These are phyloP conservation scores for Hanleya hanleyi DNA, from an alignment of 2,888 invertebrate species.

Conservation along the genomic window DNA sequence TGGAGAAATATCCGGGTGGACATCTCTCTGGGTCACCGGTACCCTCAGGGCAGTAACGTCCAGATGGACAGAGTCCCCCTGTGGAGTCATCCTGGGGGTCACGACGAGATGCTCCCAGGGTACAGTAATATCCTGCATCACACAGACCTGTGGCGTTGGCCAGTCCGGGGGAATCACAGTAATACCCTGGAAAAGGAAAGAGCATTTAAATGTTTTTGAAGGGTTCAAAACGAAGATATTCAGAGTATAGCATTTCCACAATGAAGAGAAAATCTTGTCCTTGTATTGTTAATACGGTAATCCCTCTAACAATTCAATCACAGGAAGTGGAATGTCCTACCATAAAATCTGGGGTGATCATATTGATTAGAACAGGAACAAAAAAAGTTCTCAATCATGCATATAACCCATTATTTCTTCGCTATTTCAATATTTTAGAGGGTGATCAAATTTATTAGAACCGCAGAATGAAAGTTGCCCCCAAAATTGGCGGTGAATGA, in stretches of 20 bases:
- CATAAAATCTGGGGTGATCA: no score
- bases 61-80: constrained; percentile 64
- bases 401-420: no score
- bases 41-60: constrained; percentile 65
- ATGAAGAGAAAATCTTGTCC: no score
- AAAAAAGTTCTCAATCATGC: no score
- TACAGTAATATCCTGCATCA: constrained; percentile 66
- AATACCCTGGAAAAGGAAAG: constrained; percentile 51
- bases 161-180: constrained; percentile 59
- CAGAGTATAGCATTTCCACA: neutral
- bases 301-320: no score
- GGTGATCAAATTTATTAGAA: no score
- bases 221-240: neutral
- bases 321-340: no score
- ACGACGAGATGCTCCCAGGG: constrained; percentile 50
- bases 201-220: neutral
- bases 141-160: constrained; percentile 60
- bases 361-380: no score
- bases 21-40: constrained; percentile 55
- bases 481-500: no score
- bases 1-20: constrained; percentile 64
- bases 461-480: no score
- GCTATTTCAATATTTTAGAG: no score
- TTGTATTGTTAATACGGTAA: no score
- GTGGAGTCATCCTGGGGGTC: constrained; percentile 62